Conservation (phyloP, 2,888 invertebrate species). For the Philaethria dido region DNA sequence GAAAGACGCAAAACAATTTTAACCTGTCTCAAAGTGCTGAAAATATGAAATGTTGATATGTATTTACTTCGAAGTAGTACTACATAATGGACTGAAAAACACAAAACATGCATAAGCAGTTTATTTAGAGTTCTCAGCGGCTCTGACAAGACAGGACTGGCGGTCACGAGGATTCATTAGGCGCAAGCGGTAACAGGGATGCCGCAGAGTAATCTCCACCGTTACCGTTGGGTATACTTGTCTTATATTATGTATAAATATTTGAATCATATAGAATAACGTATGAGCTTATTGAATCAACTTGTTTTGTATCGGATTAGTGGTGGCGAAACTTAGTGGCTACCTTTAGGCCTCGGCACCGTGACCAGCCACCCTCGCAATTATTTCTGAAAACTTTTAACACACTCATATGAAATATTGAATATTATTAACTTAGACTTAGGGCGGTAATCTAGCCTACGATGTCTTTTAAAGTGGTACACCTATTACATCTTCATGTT, state of each 20-base stretch:
- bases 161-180: slow-evolving; percentile 71
- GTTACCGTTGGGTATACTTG: slow-evolving; percentile 41
- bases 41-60: slow-evolving; percentile 14
- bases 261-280: slow-evolving; percentile 13
- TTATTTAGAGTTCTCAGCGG: slow-evolving; percentile 44
- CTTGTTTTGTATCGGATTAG: neutral
- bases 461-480: neutral
- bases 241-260: slow-evolving; percentile 27
- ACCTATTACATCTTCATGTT: neutral
- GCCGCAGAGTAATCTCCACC: slow-evolving; percentile 60
- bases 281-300: slow-evolving; percentile 14
- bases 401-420: no score
- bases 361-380: neutral
- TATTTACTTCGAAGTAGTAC: neutral
- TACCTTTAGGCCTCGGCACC: neutral
- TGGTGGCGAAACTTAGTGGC: neutral
- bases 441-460: no score
- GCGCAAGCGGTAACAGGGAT: slow-evolving; percentile 58
- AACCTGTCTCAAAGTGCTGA: neutral
- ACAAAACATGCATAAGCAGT: slow-evolving; percentile 24
- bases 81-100: slow-evolving; percentile 11
- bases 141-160: slow-evolving; percentile 54
- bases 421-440: no score
- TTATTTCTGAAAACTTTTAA: neutral
- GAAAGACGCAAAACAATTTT: slow-evolving; percentile 2